phyloP scores from a whole-genome alignment of 2,113 vertebrate species.

The Cyphotilapia sp. region DNA sequence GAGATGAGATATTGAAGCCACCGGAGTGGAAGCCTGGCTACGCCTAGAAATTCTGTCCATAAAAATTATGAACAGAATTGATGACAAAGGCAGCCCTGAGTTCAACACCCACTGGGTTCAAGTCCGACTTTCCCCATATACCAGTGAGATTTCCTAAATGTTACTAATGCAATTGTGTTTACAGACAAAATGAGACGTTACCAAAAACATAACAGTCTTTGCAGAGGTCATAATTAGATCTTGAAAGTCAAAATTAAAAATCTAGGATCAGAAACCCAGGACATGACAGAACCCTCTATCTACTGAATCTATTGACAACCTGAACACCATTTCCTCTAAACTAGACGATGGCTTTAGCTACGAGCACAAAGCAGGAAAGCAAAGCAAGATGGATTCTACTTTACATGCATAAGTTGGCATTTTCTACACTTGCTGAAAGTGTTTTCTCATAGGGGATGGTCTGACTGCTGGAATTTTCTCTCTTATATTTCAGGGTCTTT shows the following conservation, averaged over 20 bases:
- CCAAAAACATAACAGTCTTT: background rate
- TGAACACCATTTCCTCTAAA: background rate
- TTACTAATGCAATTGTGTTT: background rate
- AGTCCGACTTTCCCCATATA: background rate
- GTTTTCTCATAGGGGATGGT: background rate
- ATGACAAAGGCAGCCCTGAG: background rate
- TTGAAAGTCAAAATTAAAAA: background rate
- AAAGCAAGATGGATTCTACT: background rate
- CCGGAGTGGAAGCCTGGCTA: background rate
- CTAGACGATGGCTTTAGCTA: rapidly evolving
- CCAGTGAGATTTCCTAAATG: rapidly evolving
- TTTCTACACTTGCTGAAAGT: background rate
- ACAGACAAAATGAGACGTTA: background rate
- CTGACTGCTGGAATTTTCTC: background rate
- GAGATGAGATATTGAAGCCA: background rate
- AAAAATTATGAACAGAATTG: background rate
- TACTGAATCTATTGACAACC: background rate
- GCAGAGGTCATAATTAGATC: background rate
- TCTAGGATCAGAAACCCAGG: background rate
- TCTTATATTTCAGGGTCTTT: background rate
- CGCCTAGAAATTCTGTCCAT: background rate
- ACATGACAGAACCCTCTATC: background rate
- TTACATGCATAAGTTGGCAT: background rate
- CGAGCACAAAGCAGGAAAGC: background rate
- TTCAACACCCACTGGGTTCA: background rate